Conservation (phyloP, 1,140 invertebrate species). For the Pararge aegeria region DNA sequence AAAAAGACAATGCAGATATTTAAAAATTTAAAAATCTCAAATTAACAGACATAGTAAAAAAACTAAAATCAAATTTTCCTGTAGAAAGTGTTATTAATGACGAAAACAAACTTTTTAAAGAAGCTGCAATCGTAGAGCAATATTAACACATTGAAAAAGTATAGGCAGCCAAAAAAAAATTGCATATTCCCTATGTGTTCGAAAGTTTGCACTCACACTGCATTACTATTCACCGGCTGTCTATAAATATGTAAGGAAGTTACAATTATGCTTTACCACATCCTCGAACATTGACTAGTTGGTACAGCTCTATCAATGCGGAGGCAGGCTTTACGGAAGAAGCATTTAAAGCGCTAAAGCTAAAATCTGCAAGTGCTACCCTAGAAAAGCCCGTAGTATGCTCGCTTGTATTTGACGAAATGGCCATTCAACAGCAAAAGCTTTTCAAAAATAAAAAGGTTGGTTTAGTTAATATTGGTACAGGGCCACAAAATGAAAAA, state of each 20-base stretch:
- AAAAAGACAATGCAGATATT: constrained; percentile 3
- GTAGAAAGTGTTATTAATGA: not conserved
- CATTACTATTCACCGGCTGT: constrained; percentile 29
- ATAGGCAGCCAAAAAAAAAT: too few relatives aligned
- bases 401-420: constrained; percentile 43
- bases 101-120: too few relatives aligned
- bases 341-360: constrained; percentile 31
- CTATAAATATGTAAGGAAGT: constrained; percentile 24
- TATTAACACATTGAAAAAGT: too few relatives aligned
- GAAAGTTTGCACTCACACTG: constrained; percentile 29
- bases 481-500: constrained; percentile 10
- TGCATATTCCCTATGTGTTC: constrained; percentile 13
- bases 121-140: too few relatives aligned
- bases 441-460: constrained; percentile 16
- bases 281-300: constrained; percentile 17
- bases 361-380: constrained; percentile 24
- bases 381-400: constrained; percentile 22
- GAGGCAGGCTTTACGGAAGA: constrained; percentile 27
- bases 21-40: not conserved
- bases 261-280: constrained; percentile 26
- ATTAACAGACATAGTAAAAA: constrained; percentile 2
- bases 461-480: constrained; percentile 44
- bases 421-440: constrained; percentile 28
- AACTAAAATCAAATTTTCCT: not conserved
- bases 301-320: constrained; percentile 23